Evolutionary conservation across 2,888 invertebrate genomes (phyloP).

Genomic region (Gymnocheta viridis): DNA sequence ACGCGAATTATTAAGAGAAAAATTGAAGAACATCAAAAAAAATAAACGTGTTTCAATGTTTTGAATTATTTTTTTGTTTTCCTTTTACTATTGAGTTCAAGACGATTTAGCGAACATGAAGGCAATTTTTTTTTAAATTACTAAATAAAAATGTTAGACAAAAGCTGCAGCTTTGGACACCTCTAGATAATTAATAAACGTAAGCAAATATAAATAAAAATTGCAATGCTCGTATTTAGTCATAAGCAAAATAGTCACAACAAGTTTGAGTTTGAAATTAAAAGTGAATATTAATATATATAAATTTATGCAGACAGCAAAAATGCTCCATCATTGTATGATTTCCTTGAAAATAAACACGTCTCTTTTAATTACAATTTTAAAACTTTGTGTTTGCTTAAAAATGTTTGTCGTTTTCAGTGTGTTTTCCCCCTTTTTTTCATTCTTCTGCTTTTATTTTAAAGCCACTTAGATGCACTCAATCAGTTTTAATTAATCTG

Average conservation of each 20-base stretch:
- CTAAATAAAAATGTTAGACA: too few species aligned
- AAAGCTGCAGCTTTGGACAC: too few species aligned
- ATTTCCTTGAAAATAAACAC: slow-evolving; percentile 43
- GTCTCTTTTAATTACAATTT: slow-evolving; percentile 31
- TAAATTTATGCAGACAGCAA: background rate
- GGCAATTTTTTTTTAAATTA: too few species aligned
- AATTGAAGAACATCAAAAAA: too few species aligned
- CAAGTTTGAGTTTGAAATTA: background rate
- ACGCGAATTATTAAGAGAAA: too few species aligned
- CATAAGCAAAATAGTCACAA: background rate
- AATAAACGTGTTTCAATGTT: too few species aligned
- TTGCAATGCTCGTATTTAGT: background rate
- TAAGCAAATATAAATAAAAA: background rate
- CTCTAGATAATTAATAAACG: too few species aligned
- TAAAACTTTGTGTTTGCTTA: slow-evolving; percentile 19
- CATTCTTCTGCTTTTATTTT: slow-evolving; percentile 13
- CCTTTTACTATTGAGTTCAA: too few species aligned
- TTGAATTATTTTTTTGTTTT: too few species aligned
- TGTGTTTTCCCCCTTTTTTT: background rate
- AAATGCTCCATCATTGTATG: background rate
- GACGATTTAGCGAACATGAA: too few species aligned
- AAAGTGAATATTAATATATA: slow-evolving; percentile 32
- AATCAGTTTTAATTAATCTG: slow-evolving; percentile 62
- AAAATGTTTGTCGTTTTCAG: slow-evolving; percentile 53
- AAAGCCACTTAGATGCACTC: slow-evolving; percentile 56